A percentile compares a stretch with the other conserved stretches of the same genome.
These are phyloP conservation scores for Himalopsyche kuldschensis DNA, from an alignment of 2,888 invertebrate genomes.

Conservation along the genomic window DNA sequence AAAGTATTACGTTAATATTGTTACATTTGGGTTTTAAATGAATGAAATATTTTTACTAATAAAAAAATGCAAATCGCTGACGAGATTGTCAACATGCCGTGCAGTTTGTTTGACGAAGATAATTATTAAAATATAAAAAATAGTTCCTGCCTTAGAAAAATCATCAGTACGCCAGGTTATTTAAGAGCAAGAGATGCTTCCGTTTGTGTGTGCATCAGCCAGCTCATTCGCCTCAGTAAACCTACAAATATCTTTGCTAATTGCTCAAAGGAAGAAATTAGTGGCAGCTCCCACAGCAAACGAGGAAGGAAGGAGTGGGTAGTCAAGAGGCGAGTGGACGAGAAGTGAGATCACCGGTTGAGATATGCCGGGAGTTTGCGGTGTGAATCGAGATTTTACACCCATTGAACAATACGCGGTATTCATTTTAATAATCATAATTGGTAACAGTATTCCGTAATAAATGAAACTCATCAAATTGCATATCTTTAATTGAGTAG, in stretches of 20 bases:
- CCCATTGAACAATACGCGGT: background rate
- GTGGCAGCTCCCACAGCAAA: slow-evolving; percentile 7
- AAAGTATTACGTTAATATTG: no score
- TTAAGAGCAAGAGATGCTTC: background rate
- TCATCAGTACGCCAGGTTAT: background rate
- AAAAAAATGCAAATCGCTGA: no score
- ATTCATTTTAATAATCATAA: background rate
- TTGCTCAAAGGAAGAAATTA: slow-evolving; percentile 40
- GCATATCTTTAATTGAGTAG: no score
- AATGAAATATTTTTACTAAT: no score
- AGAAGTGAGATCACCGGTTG: background rate
- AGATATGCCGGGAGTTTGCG: background rate
- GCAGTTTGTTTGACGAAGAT: no score
- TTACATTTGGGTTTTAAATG: no score
- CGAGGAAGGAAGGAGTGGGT: background rate
- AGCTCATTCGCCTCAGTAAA: slow-evolving; percentile 32
- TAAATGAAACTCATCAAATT: background rate
- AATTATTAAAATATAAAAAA: no score
- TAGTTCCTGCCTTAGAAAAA: no score
- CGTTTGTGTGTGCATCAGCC: background rate
- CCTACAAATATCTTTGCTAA: slow-evolving; percentile 40
- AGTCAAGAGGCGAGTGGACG: slow-evolving; percentile 2
- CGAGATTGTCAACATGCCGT: no score
- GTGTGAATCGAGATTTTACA: background rate
- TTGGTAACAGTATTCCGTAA: background rate